Evolutionary conservation across 1,140 invertebrate species (phyloP), one percentile per base, ranked within the genome.

Genomic region (Steinernema khuongi): DNA sequence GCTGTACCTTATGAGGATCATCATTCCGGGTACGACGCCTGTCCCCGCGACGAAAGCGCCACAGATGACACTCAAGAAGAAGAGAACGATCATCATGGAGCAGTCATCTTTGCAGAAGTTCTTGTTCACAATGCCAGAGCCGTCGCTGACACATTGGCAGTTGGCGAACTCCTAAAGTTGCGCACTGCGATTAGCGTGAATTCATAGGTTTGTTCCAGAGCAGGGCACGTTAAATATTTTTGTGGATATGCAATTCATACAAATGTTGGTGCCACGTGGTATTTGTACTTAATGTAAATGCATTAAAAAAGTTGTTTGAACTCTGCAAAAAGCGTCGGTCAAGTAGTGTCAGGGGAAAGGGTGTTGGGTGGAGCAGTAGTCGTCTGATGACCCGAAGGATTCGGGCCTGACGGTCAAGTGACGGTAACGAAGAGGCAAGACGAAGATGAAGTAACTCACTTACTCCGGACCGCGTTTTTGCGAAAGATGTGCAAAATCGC

Each of bases 41-140:
- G 77, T 28, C 71, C 77, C 77, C 0, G 44, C 76, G 1, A 74
- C 44, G 31, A 85, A 83, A 0, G 81, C 75, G 22, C 81, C 83
- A 26, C 75, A 18, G 41, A 84, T 71, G 7, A 84, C 79, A n/a
- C 80, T 81, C 22, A 69, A 32, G 68, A 84, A 84, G 73, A 81
- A 81, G 28, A 81, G 17, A 4, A 75, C 67, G 1, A 67, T 77
- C 67, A 77, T 73, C 0, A 33, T 36, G 18, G 31, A 31, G 69
- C 80, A 81, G 36, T 81, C 69, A 66, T 81, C 78, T 19, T 76
- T 71, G 60, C 80, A 81, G 66, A 60, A 84, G 36, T 85, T 74
- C 71, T 81, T 85, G 31, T 78, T 82, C 14, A 84, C 81, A 69
- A 80, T 72, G 19, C 78, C 81, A 67, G 79, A 70, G 26, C 76